Evolutionary conservation across 2,888 invertebrate species (phyloP).

Genomic region (Diarsia dahlii): DNA sequence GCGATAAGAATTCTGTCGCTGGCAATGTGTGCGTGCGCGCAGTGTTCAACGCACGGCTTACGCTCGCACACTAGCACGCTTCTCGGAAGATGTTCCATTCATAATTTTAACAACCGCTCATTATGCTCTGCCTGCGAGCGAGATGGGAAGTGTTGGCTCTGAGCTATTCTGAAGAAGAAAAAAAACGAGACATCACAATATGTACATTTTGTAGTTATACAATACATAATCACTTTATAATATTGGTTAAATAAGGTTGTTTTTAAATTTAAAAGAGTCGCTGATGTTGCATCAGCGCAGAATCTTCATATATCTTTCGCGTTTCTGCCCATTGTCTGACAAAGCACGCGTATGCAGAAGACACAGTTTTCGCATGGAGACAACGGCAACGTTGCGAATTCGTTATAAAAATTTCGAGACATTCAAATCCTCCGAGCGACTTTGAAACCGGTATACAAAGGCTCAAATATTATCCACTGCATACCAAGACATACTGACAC

Average conservation of each 20-base stretch:
- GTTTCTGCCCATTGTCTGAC: conserved; percentile 25
- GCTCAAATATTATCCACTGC: conserved; percentile 50
- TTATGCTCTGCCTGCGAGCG: conserved; percentile 82
- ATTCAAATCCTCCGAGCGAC: conserved; percentile 57
- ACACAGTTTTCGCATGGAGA: conserved; percentile 50
- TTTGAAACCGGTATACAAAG: conserved; percentile 60
- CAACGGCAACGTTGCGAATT: conserved; percentile 45
- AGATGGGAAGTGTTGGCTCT: conserved; percentile 77
- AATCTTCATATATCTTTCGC: conserved; percentile 4
- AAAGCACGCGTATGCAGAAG: conserved; percentile 31
- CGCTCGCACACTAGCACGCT: conserved; percentile 71
- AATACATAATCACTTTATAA: conserved; percentile 46
- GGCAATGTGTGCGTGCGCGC: conserved; percentile 62
- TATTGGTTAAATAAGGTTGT: conserved; percentile 22
- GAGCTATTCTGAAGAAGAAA: conserved; percentile 75
- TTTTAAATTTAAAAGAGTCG: not conserved
- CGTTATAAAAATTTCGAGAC: conserved; percentile 58
- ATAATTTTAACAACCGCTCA: conserved; percentile 89
- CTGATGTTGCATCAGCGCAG: not conserved
- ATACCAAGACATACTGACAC: conserved; percentile 39
- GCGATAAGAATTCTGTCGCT: conserved; percentile 61
- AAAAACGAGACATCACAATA: conserved; percentile 55
- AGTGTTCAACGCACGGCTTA: conserved; percentile 64
- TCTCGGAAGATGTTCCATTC: conserved; percentile 86
- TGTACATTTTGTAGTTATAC: conserved; percentile 36